Percentiles rank a stretch among this genome's conserved stretches.
These are phyloP conservation scores for Pherbina coryleti DNA, from an alignment of 2,888 invertebrate species.

Conservation along the genomic window DNA sequence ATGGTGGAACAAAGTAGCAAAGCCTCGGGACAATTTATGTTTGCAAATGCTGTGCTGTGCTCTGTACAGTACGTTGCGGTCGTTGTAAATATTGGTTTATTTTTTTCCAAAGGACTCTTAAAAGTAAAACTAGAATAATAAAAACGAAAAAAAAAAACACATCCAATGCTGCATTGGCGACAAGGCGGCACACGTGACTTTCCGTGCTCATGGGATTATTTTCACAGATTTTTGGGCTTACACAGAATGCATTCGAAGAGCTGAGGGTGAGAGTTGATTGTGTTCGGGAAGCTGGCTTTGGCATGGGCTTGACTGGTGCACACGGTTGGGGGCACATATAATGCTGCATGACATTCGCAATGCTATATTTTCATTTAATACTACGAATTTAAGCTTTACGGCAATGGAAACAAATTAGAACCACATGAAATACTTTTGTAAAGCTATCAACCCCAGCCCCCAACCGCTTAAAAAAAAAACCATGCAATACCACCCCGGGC, in stretches of 20 bases:
- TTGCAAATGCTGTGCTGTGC: not conserved
- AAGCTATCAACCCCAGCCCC: not conserved
- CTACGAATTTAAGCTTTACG: not conserved
- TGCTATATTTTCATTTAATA: constrained; percentile 39
- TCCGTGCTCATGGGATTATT: constrained; percentile 49
- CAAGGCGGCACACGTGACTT: constrained; percentile 47
- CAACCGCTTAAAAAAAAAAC: too few species aligned
- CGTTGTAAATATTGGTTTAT: not conserved
- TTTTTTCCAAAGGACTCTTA: not conserved
- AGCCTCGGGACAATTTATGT: constrained; percentile 18
- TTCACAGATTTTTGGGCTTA: constrained; percentile 47
- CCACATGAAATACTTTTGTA: constrained; percentile 21
- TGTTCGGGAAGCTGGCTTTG: not conserved
- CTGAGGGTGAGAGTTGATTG: constrained; percentile 36
- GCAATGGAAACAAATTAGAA: constrained; percentile 19
- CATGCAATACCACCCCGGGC: constrained; percentile 12
- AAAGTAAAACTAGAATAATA: not conserved
- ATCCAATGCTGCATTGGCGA: not conserved
- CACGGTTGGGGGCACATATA: constrained; percentile 26
- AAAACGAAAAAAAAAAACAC: not conserved
- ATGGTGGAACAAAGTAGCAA: not conserved
- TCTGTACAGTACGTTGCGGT: not conserved
- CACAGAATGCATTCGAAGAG: not conserved
- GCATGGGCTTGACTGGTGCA: not conserved
- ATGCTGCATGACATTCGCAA: constrained; percentile 10